Base-by-base conservation (phyloP, 2,797 vertebrate species). In the Onychomys leucogaster region DNA sequence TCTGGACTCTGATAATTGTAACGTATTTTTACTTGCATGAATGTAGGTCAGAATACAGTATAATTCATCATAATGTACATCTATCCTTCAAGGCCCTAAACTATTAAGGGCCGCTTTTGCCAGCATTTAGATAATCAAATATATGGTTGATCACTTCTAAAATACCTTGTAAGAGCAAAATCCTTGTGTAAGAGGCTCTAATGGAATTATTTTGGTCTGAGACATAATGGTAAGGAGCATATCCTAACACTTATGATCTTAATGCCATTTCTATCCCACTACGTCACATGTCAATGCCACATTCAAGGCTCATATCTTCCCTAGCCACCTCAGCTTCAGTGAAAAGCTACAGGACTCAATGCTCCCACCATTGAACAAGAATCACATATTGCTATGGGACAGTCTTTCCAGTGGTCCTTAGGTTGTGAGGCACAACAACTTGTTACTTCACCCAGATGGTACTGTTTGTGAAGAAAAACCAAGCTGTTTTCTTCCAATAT, bases 291-390 rank as follows among this genome's bases (percentile, higher is more conserved):
- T 71, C 80, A 90, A 89, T 34, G 19, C 19, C 69, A 92, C 90
- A 52, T 55, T 90, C 69, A 96, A 87, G 63, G 81, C 84, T 32
- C 71, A 52, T 83, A 91, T 97, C 65, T 92, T 93, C n/a, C 29
- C 69, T 46, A 32, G 61, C 25, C 32, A 78, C 16, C 17, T 4
- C 25, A 96, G 57, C 25, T 94, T 77, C 34, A 87, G 80, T 37
- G 69, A 84, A 94, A 90, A 65, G 41, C 77, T 61, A 32, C 3
- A 95, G 46, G 23, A 63, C 12, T 34, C 32, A 87, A 52, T 65
- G 23, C 84, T 34, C 14, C 46, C 59, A 27, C 78, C 59, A 78
- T 2, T 91, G 52, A 61, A 25, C 12, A 84, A 89, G 17, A 76
- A 69, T 59, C 46, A 59, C 12, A 52, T 34, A 29, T 76, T 84